Conservation (phyloP, 1,140 invertebrate genomes). For the Caenorhabditis inopinata region DNA sequence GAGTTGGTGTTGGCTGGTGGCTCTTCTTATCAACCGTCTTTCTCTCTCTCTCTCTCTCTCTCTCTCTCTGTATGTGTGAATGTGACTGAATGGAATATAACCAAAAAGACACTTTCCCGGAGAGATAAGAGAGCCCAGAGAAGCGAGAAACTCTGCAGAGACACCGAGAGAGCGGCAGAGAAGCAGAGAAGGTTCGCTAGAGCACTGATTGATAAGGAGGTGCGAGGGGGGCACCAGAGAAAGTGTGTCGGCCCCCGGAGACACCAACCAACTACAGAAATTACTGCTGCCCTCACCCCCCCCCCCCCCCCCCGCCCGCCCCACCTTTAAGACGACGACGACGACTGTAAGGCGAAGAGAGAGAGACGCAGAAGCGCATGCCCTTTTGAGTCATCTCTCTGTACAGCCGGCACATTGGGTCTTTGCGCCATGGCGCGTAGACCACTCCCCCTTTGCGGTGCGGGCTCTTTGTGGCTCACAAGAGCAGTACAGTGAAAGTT, state of each 20-base stretch:
- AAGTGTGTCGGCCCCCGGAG: background rate
- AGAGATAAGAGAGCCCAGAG: background rate
- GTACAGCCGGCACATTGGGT: background rate
- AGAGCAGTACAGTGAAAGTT: background rate
- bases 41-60: too few relatives aligned
- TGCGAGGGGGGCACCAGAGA: too few relatives aligned
- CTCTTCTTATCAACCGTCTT: too few relatives aligned
- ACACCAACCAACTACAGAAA: too few relatives aligned
- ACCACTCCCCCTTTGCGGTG: background rate
- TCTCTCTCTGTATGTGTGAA: too few relatives aligned
- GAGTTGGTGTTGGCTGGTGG: too few relatives aligned
- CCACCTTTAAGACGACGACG: background rate
- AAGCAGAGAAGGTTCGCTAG: background rate
- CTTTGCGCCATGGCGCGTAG: background rate
- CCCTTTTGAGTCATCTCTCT: slow-evolving; percentile 12
- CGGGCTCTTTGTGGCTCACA: background rate
- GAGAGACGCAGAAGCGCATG: background rate
- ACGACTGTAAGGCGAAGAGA: background rate
- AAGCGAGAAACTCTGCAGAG: too few relatives aligned
- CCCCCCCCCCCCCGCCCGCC: too few relatives aligned
- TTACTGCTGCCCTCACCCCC: too few relatives aligned
- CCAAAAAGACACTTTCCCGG: background rate
- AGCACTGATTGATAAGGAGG: slow-evolving; percentile 15
- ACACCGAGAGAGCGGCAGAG: too few relatives aligned
- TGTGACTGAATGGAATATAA: too few relatives aligned